Conservation (phyloP, 2,113 vertebrate species). For the Psittacula cyanocephala region DNA sequence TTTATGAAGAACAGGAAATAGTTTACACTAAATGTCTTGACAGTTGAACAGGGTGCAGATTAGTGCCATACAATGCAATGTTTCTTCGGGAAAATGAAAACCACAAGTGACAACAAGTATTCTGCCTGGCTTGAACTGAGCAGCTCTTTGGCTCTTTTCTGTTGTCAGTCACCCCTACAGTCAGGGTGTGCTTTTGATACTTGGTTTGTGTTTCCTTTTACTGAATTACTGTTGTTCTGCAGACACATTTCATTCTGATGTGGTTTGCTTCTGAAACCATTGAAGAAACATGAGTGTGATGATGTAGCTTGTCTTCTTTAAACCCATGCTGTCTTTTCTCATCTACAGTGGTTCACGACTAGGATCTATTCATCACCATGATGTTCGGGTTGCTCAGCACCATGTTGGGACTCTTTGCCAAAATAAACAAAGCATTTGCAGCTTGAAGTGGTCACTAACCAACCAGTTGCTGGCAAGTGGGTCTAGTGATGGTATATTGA, state of each 20-base stretch:
- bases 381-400: slow-evolving; percentile 62
- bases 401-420: slow-evolving; percentile 58
- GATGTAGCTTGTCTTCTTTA: neutral
- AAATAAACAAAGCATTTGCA: slow-evolving; percentile 70
- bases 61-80: neutral
- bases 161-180: neutral
- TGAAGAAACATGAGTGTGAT: neutral
- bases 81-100: neutral
- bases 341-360: slow-evolving; percentile 76
- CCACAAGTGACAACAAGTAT: neutral
- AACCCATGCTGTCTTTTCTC: neutral
- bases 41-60: neutral
- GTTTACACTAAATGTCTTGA: neutral
- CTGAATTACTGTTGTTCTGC: neutral
- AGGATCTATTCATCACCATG: slow-evolving; percentile 75
- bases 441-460: slow-evolving; percentile 78
- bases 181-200: neutral
- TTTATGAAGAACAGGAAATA: neutral
- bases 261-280: neutral
- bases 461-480: slow-evolving; percentile 72
- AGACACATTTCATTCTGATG: neutral
- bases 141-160: neutral
- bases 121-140: neutral
- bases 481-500: slow-evolving; percentile 72
- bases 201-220: neutral